phyloP scores from a whole-genome alignment of 1,140 invertebrate genomes.

The Piezodorus guildinii region DNA sequence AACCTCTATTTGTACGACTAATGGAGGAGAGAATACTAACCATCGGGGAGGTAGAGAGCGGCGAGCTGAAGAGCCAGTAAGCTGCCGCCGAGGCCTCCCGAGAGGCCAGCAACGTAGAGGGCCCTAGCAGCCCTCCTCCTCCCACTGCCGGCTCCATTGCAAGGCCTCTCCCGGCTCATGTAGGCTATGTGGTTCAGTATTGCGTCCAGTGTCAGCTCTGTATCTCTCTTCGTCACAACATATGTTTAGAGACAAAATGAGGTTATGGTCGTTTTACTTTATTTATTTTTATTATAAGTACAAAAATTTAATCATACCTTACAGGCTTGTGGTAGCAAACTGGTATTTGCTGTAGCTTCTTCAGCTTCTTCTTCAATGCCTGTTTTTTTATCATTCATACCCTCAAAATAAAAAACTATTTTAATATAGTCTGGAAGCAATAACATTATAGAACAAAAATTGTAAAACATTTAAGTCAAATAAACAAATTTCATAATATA shows the following conservation, averaged over 20 bases:
- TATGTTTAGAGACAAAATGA: too few relatives aligned
- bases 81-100: neutral
- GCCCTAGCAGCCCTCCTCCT: neutral
- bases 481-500: too few relatives aligned
- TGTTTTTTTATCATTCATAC: conserved; percentile 3
- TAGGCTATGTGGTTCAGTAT: conserved; percentile 49
- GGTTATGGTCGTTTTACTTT: too few relatives aligned
- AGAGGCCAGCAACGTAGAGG: neutral
- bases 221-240: neutral
- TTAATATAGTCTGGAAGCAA: too few relatives aligned
- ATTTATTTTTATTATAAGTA: neutral
- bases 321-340: conserved; percentile 31
- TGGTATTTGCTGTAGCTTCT: conserved; percentile 36
- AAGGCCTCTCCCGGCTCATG: conserved; percentile 41
- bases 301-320: conserved; percentile 8
- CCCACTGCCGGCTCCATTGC: conserved; percentile 28
- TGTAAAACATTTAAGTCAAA: too few relatives aligned
- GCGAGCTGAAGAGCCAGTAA: neutral
- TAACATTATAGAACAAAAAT: too few relatives aligned
- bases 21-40: too few relatives aligned
- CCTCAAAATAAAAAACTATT: neutral
- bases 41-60: neutral
- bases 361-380: conserved; percentile 28
- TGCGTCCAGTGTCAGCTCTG: conserved; percentile 39
- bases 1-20: too few relatives aligned